phyloP scores from a whole-genome alignment of 2,888 invertebrate species.

The Tinea trinotella region DNA sequence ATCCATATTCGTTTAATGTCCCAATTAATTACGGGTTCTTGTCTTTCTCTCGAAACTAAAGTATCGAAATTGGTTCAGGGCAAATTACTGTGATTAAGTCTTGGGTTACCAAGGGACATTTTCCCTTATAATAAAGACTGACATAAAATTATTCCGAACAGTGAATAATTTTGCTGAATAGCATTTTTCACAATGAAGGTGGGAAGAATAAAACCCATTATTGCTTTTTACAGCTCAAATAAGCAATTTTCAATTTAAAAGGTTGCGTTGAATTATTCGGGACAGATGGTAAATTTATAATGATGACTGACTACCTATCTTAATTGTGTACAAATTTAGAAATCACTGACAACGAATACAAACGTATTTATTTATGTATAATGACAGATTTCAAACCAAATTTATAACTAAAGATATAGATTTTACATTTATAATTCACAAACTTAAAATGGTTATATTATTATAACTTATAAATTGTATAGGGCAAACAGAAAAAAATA shows the following conservation, averaged over 20 bases:
- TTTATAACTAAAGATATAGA: too few species aligned
- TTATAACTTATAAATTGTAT: too few species aligned
- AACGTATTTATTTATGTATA: too few species aligned
- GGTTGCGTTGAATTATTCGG: not conserved
- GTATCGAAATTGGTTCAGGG: not conserved
- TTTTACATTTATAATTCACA: too few species aligned
- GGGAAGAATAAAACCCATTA: slow-evolving; percentile 1
- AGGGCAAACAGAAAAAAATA: too few species aligned
- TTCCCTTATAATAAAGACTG: not conserved
- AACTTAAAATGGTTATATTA: too few species aligned
- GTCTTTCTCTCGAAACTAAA: not conserved
- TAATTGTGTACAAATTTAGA: not conserved
- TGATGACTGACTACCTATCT: not conserved
- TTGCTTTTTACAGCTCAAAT: slow-evolving; percentile 7
- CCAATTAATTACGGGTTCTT: not conserved
- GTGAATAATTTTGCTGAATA: slow-evolving; percentile 6
- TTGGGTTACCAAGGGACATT: not conserved
- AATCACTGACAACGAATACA: not conserved
- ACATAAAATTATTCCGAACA: not conserved
- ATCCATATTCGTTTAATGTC: not conserved
- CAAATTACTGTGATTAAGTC: slow-evolving; percentile 14
- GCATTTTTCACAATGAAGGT: slow-evolving; percentile 10
- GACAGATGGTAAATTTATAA: not conserved
- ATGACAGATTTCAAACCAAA: too few species aligned
- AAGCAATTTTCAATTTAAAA: slow-evolving; percentile 1